Evolutionary conservation across 2,113 vertebrate species (phyloP), one percentile per base, ranked within the genome.

Genomic region (Trinectes maculatus): DNA sequence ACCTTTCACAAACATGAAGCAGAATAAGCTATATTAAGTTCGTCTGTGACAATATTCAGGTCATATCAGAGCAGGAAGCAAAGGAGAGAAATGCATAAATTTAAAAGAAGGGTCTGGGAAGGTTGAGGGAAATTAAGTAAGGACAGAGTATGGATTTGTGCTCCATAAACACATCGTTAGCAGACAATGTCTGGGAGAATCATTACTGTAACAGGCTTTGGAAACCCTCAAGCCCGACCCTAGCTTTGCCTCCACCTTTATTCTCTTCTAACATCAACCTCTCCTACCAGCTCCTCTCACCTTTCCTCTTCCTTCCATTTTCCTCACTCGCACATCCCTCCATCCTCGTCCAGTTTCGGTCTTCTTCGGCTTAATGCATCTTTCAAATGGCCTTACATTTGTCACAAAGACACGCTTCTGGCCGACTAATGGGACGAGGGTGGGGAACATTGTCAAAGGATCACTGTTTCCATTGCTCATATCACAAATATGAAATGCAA

Each of bases 151-250:
- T 65, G 46, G 62, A 78, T 71, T 36, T 65, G 42, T 44, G 61
- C 63, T 59, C 62, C 72, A 84, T 73, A 56, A 83, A 84, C 75
- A 74, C 71, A 52, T 71, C 28, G 18, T 75, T 79, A 64, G 48
- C 57, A 31, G 25, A 65, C 31, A 43, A 24, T n/a, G 56, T 83
- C 74, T 85, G 75, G 69, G 46, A 73, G 46, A 77, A 16, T 34
- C 81, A 82, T 78, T 80, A 64, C 47, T 65, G 58, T 74, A 68
- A 55, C 54, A 3, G 57, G 21, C 29, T 70, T 34, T 59, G 65
- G 65, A 63, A 65, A 69, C 5, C 15, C 31, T 69, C 31, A 57
- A 54, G 59, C 58, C 61, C 54, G 72, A 28, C 58, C 49, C 46
- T 3, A 12, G 16, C 36, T 33, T 71, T 49, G 18, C 24, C 21